These are phyloP conservation scores for Cossypha caffra DNA, from an alignment of 2,797 vertebrate genomes.

Conservation along the genomic window DNA sequence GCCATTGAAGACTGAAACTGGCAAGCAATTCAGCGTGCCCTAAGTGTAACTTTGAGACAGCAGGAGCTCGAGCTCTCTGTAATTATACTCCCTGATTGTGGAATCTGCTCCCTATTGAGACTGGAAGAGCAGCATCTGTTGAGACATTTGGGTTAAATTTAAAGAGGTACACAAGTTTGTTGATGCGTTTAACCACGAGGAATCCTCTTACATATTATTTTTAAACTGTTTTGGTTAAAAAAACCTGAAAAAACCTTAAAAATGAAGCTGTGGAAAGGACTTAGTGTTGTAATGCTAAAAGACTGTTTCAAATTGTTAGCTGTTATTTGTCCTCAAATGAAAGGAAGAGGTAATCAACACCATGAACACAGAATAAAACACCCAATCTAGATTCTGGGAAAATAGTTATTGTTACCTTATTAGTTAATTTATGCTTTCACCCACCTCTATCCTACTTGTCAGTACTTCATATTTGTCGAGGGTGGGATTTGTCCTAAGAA, in stretches of 20 bases:
- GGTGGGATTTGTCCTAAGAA: neutral
- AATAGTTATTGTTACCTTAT: neutral
- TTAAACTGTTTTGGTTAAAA: conserved; percentile 17
- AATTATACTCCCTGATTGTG: conserved; percentile 77
- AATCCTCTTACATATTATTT: conserved; percentile 65
- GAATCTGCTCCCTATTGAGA: conserved; percentile 79
- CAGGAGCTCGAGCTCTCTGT: conserved; percentile 72
- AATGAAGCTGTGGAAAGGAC: neutral
- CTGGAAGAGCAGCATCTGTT: conserved; percentile 77
- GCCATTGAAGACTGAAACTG: conserved; percentile 70
- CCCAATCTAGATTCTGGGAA: neutral
- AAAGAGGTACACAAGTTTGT: conserved; percentile 65
- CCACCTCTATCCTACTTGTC: neutral
- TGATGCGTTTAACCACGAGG: conserved; percentile 63
- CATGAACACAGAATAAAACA: neutral
- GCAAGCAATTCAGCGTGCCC: conserved; percentile 70
- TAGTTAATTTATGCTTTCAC: neutral
- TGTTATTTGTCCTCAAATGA: neutral
- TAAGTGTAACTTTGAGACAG: conserved; percentile 79
- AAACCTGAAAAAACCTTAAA: neutral
- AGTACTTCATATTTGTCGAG: neutral
- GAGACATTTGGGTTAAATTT: conserved; percentile 76
- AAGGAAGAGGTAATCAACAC: neutral
- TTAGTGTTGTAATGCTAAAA: neutral
- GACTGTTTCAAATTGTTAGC: neutral